Evolutionary conservation across 2,888 invertebrate genomes (phyloP), one percentile per base, ranked within the genome.

Genomic region (Chesias legatella): DNA sequence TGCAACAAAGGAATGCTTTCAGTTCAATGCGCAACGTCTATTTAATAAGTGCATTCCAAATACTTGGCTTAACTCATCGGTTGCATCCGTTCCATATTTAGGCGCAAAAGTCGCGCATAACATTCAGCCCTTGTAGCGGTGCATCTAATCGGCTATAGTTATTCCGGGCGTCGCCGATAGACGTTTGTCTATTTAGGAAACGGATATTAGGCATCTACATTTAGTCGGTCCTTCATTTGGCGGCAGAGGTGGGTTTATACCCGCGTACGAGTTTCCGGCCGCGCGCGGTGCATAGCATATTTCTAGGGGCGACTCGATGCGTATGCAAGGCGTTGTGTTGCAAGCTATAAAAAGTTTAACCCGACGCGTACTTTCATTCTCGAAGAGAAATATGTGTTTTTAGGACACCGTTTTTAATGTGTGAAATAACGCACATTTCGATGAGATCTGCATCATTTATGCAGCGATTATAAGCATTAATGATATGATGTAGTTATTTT

Each of bases 171-270:
- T 70, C 77, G 74, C 71, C 73, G 81, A 80, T 85, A 80, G 81
- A 79, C 86, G 83, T 79, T 83, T 81, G 82, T 84, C 86, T 85
- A 85, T 86, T 88, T 88, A 86, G 88, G 88, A 88, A 88, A 80
- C 86, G 88, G 88, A 88, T 84, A 86, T 85, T 82, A 17, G 13
- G 13, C 5, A 17, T 5, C 13, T 17, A 84, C 84, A 83, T 85
- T 83, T 82, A 82, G 85, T 78, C 77, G 79, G 68, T 77, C 77
- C 81, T 84, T 78, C 86, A 82, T 85, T 86, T 83, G 83, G 83
- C 82, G 79, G 84, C 77, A 76, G 77, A 81, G 84, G 82, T 83
- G 79, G 78, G 79, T 77, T 76, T 79, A 82, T 83, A 80, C 81
- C 76, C 76, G 74, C 76, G 80, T 81, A 75, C 70, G 76, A 61